Conservation (phyloP, 2,888 invertebrate genomes). For the Saturnia pavonia region DNA sequence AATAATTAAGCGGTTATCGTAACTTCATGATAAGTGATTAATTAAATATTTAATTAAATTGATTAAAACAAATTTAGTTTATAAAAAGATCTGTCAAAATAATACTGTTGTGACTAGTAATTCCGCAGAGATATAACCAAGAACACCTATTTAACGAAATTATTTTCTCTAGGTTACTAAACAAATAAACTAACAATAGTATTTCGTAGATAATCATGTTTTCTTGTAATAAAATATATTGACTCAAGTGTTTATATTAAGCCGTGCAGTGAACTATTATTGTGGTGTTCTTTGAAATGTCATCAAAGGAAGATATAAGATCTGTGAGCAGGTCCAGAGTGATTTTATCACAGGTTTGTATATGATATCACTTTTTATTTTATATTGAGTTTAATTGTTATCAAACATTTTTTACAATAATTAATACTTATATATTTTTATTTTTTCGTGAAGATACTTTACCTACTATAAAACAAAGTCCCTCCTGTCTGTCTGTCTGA, state of each 20-base stretch:
- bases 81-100: not conserved
- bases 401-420: no score
- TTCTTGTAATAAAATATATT: not conserved
- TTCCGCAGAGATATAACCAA: not conserved
- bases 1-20: conserved; percentile 1
- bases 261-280: conserved; percentile 5
- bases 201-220: conserved; percentile 4
- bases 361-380: not conserved
- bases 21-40: not conserved
- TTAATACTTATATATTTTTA: no score
- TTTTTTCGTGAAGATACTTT: no score
- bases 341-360: conserved; percentile 25
- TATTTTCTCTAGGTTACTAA: not conserved
- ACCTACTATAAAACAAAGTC: no score
- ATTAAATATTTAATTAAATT: not conserved
- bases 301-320: conserved; percentile 19
- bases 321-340: conserved; percentile 20
- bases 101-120: not conserved
- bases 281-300: conserved; percentile 10
- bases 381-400: not conserved
- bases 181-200: not conserved
- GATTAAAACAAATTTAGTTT: not conserved
- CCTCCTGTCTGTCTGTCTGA: no score
- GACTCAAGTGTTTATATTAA: conserved; percentile 2
- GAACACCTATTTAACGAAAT: not conserved